These are phyloP conservation scores for Aromia moschata DNA, from an alignment of 2,888 invertebrate genomes.

Conservation along the genomic window DNA sequence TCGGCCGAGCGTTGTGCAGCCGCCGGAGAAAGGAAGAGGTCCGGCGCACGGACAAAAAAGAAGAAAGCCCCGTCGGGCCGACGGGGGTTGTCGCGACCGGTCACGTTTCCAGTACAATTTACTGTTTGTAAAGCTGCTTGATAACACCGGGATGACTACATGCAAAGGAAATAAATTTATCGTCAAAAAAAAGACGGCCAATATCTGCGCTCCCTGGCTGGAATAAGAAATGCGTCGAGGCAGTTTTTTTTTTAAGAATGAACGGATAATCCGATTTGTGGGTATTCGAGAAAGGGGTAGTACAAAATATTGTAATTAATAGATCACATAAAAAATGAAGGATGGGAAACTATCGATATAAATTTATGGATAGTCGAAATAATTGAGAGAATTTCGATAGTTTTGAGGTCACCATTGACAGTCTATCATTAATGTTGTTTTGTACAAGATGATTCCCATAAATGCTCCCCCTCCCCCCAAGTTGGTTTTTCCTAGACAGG, in stretches of 20 bases:
- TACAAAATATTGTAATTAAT: too few species aligned
- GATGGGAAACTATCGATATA: too few species aligned
- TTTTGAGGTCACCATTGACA: too few species aligned
- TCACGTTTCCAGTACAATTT: conserved; percentile 46
- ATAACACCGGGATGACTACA: conserved; percentile 42
- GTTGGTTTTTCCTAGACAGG: too few species aligned
- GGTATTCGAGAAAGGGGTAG: too few species aligned
- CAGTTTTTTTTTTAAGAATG: neutral
- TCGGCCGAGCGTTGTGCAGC: conserved; percentile 33
- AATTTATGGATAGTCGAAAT: too few species aligned
- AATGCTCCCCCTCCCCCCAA: too few species aligned
- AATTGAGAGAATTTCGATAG: too few species aligned
- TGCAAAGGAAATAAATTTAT: conserved; percentile 43
- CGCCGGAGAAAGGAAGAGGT: conserved; percentile 32
- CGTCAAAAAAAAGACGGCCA: conserved; percentile 23
- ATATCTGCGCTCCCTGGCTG: conserved; percentile 30
- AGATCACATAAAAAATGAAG: too few species aligned
- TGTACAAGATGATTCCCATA: too few species aligned
- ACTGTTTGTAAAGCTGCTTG: conserved; percentile 46
- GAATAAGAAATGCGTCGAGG: conserved; percentile 3
- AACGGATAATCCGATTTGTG: neutral
- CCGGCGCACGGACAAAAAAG: conserved; percentile 34
- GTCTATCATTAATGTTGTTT: too few species aligned
- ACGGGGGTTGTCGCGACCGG: conserved; percentile 33
- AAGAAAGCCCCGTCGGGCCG: too few species aligned